Conservation (phyloP, 92 coral and sea anemone species). For the Heteractis magnifica region DNA sequence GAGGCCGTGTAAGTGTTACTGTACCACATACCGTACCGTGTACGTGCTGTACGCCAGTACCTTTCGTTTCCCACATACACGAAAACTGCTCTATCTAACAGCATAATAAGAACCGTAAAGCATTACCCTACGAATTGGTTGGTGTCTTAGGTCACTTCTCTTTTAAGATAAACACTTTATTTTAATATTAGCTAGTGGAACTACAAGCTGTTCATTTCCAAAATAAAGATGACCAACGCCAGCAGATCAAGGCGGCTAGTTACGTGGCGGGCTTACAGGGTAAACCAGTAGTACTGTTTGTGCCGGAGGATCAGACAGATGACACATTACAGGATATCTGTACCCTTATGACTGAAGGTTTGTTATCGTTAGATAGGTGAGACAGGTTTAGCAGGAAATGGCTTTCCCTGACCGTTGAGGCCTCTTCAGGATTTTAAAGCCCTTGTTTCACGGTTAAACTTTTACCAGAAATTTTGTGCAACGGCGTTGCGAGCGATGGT, state of each 20-base stretch:
- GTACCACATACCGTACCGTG: too few relatives aligned
- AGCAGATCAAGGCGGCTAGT: conserved; percentile 86
- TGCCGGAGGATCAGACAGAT: conserved; percentile 72
- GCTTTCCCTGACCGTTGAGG: too few relatives aligned
- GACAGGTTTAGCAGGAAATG: too few relatives aligned
- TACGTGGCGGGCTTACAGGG: conserved; percentile 89
- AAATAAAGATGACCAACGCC: conserved; percentile 72
- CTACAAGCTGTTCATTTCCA: conserved; percentile 60
- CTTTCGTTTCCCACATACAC: too few relatives aligned
- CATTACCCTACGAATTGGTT: background rate
- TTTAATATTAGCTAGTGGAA: conserved; percentile 52
- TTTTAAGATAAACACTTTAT: background rate
- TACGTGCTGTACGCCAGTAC: too few relatives aligned
- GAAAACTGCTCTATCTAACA: background rate
- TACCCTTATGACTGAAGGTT: conserved; percentile 90
- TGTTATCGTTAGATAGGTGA: background rate
- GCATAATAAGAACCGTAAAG: background rate
- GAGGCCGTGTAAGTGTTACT: too few relatives aligned
- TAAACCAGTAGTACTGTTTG: conserved; percentile 79
- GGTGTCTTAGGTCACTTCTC: background rate
- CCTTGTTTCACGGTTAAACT: too few relatives aligned
- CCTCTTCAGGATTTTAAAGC: too few relatives aligned
- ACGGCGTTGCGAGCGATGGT: too few relatives aligned
- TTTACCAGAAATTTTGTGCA: too few relatives aligned
- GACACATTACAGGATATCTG: conserved; percentile 82